Percentiles rank a stretch among this genome's conserved stretches.
Conservation (phyloP, 2,888 invertebrate genomes). For the Chamaedrilus cognettii region DNA sequence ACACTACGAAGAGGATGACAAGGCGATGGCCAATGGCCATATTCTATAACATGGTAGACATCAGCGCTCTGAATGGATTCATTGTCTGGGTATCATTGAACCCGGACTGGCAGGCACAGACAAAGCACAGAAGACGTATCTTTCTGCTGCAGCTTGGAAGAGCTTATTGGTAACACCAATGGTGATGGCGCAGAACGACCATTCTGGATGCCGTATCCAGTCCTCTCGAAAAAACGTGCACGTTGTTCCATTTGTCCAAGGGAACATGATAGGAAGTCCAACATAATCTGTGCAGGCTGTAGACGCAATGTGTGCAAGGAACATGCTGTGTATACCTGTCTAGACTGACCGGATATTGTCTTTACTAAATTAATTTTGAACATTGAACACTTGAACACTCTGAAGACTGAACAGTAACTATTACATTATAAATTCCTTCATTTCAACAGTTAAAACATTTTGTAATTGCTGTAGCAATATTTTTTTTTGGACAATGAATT, state of each 20-base stretch:
- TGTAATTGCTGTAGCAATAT: no score
- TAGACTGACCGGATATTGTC: no score
- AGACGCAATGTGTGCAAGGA: background rate
- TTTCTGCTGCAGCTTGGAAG: background rate
- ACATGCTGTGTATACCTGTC: background rate
- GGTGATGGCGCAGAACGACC: background rate
- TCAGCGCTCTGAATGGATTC: background rate
- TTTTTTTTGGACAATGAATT: no score
- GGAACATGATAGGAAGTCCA: background rate
- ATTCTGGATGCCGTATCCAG: background rate
- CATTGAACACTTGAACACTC: no score
- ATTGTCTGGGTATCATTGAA: background rate
- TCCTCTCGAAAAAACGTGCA: background rate
- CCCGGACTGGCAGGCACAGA: background rate
- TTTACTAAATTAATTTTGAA: no score
- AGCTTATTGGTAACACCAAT: background rate
- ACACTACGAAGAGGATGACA: constrained; percentile 2
- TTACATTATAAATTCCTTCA: no score
- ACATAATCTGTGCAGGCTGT: background rate
- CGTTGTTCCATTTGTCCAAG: background rate
- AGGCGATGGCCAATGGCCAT: constrained; percentile 11
- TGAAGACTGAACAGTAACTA: background rate
- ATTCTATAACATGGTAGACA: constrained; percentile 12
- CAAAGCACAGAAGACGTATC: background rate
- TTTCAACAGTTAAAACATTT: no score